Conservation (phyloP, 2,888 invertebrate species). For the Itoplectis maculator region DNA sequence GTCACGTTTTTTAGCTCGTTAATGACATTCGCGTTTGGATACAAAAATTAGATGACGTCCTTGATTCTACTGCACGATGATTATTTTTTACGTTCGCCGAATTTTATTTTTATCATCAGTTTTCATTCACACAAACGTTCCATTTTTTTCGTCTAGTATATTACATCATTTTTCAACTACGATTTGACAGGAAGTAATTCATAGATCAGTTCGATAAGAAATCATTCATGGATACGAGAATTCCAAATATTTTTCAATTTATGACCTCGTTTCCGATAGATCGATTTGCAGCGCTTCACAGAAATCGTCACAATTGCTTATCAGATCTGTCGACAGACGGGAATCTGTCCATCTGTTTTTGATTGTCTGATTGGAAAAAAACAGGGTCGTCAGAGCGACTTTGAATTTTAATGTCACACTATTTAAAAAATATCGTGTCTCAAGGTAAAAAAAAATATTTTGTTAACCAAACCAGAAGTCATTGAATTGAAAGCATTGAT, state of each 20-base stretch:
- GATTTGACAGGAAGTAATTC: neutral
- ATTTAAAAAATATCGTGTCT: neutral
- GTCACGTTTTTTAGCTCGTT: conserved; percentile 36
- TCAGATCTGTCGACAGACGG: neutral
- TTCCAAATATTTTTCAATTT: neutral
- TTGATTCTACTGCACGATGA: no score
- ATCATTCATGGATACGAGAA: neutral
- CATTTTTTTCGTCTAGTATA: neutral
- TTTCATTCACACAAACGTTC: neutral
- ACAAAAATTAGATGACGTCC: neutral
- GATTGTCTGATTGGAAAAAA: neutral
- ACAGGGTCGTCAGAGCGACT: neutral
- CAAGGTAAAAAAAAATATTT: conserved; percentile 5
- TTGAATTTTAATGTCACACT: conserved; percentile 1
- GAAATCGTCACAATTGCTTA: neutral
- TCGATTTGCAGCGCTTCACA: neutral
- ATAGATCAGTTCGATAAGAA: neutral
- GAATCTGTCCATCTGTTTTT: neutral
- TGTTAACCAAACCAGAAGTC: neutral
- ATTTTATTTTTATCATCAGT: neutral
- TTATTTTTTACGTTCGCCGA: conserved; percentile 14
- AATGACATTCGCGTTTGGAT: conserved; percentile 15
- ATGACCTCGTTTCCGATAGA: neutral
- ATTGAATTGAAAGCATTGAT: neutral
- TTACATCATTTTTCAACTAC: neutral